Percentiles rank a stretch among this genome's conserved stretches.
Evolutionary conservation across 1,140 invertebrate genomes (phyloP).

Genomic region (Heterodera carotae): DNA sequence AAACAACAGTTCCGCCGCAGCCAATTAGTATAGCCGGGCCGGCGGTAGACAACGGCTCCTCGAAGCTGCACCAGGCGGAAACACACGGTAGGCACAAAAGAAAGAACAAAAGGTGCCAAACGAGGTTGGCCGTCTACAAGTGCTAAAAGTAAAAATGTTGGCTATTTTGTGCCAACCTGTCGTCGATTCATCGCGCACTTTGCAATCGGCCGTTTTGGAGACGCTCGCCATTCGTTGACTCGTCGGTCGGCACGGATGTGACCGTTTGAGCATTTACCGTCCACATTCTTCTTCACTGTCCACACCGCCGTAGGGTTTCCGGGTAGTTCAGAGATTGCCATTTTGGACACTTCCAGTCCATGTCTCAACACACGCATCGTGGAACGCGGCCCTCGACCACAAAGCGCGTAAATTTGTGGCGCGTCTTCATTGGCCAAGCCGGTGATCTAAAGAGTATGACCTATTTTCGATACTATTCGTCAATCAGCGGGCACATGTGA

Average conservation of each 20-base stretch:
- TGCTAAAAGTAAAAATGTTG: background rate
- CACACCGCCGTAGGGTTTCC: conserved; percentile 99
- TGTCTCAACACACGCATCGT: conserved; percentile 85
- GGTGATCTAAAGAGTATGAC: conserved; percentile 66
- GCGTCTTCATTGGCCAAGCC: conserved; percentile 91
- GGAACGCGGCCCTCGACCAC: conserved; percentile 90
- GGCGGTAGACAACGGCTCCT: too few species aligned
- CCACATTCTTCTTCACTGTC: conserved; percentile 93
- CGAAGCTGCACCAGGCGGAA: too few species aligned
- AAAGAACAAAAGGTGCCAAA: too few species aligned
- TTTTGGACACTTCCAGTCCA: conserved; percentile 95
- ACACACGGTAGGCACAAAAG: too few species aligned
- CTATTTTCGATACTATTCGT: background rate
- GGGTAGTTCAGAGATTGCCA: conserved; percentile 98
- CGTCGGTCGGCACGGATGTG: conserved; percentile 95
- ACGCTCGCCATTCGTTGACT: conserved; percentile 98
- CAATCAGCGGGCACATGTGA: conserved; percentile 73
- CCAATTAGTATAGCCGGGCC: too few species aligned
- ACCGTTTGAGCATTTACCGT: conserved; percentile 78
- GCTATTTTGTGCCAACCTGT: conserved; percentile 69
- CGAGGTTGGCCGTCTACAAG: conserved; percentile 79
- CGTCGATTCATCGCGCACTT: conserved; percentile 97
- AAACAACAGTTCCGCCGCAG: too few species aligned
- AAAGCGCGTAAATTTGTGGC: conserved; percentile 92
- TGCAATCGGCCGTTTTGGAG: conserved; percentile 92